Evolutionary conservation across 2,113 vertebrate genomes (phyloP), one percentile per base, ranked within the genome.

Genomic region (Gila orcuttii): DNA sequence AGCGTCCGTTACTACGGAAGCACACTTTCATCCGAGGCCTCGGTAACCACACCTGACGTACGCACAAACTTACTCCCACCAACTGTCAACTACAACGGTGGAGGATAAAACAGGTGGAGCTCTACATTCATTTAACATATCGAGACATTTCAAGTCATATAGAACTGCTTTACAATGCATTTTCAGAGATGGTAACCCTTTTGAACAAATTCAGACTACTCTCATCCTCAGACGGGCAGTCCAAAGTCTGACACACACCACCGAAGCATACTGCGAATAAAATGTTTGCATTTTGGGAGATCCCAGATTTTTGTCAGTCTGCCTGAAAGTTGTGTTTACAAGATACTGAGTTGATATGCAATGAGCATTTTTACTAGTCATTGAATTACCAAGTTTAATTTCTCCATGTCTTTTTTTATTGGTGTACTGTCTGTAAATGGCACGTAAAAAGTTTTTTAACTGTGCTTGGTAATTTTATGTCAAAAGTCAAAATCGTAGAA

Each of bases 1-100:
- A 21, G 87, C 76, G 90, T 92, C 91, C 91, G 92, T 92, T 93
- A 90, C 31, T 93, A 87, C 91, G 90, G 92, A 93, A 93, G 90
- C 60, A 68, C 45, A 82, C 15, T 91, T 88, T 89, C 92, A 90
- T 90, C 23, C 86, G 88, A 90, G 80, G 88, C 89, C 83, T 39
- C 86, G 45, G 84, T 12, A 84, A 90, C 87, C 78, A 87, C 86
- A 86, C 45, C 88, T 88, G 89, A 87, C 87, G 83, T 89, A 86
- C 82, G n/a, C 88, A 87, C 12, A 79, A 17, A 45, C 57, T 25
- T 36, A 79, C 77, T 23, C 52, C 60, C 39, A 64, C 60, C 79
- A 81, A 81, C 79, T 47, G 79, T 47, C 79, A 81, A 19, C 59
- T 66, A 4, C 59, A 81, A 4, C 79, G 15, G 59, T 28, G 59